A percentile compares a stretch with the other conserved stretches of the same genome.
phyloP scores from a whole-genome alignment of 2,113 vertebrate genomes.

The Brevimyrus niger region DNA sequence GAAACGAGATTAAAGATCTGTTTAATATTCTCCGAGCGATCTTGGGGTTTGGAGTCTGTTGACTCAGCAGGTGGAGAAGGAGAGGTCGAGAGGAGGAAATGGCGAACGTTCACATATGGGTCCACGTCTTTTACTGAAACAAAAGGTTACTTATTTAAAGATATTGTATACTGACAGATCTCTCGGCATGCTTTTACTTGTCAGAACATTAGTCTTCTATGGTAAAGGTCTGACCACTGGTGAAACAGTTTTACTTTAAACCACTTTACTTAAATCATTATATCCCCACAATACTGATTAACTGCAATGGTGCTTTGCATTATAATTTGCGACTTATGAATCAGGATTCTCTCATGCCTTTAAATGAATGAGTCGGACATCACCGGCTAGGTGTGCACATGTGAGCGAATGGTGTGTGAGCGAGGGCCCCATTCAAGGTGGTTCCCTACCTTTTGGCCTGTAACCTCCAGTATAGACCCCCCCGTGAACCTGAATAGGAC shows the following conservation, averaged over 20 bases:
- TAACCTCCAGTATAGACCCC: neutral
- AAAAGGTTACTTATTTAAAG: neutral
- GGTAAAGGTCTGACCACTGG: neutral
- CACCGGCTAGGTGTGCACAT: neutral
- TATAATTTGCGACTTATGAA: neutral
- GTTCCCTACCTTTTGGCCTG: neutral
- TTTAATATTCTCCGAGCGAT: neutral
- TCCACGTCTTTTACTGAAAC: slow-evolving; percentile 10
- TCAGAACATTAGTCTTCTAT: neutral
- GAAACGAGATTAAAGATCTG: slow-evolving; percentile 12
- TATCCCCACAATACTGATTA: neutral
- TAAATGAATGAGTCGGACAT: neutral
- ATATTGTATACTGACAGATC: neutral
- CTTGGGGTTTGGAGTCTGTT: neutral
- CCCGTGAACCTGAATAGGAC: neutral
- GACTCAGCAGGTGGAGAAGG: neutral
- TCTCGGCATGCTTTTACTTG: neutral
- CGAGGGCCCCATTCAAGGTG: neutral
- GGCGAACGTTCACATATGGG: slow-evolving; percentile 4
- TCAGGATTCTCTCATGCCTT: neutral
- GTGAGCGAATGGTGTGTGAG: neutral
- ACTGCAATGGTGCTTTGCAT: neutral
- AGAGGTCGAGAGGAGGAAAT: neutral
- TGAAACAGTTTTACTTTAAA: neutral
- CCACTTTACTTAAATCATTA: neutral